Evolutionary conservation across 2,888 invertebrate species (phyloP), one percentile per base, ranked within the genome.

Genomic region (Drosophila meridionalis): DNA sequence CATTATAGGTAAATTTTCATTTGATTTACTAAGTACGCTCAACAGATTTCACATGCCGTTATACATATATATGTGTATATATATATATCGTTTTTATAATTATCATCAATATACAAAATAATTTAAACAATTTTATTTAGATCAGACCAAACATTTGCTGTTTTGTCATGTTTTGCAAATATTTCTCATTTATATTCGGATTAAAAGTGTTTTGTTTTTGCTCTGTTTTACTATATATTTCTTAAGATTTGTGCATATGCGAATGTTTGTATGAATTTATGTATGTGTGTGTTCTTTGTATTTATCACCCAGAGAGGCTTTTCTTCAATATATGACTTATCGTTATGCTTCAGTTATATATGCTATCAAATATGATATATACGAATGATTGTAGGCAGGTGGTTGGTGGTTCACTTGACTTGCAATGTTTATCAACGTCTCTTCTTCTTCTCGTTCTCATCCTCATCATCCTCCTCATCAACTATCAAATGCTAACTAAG

Each of bases 371-470:
- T 81, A 87, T 83, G 83, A 47, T 60, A 83, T 60, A 83, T 90
- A 89, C 82, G 84, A 84, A 82, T 87, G 87, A 87, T 90, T 90
- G 90, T 80, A 84, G 87, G 82, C 90, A 87, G 91, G 87, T 91
- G 90, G 84, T 90, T 91, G 80, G 80, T 86, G 75, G 83, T 85
- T 87, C 88, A 82, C 89, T 89, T 85, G 88, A 85, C 89, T 84
- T 71, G 82, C 86, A 85, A 84, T 80, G 70, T 80, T 83, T 67
- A 67, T 52, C 64, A 64, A 43, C 45, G 36, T 66, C 26, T 66
- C 26, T 36, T 28, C 57, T 69, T 14, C 11, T 32, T 6, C 40
- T 53, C n/a, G 38, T 43, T 12, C 4, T 45, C 47, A 6, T 47
- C 28, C 6, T 28, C 47, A 12, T 47, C 28, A 7, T 45, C 9